Evolutionary conservation across 2,888 invertebrate species (phyloP), one percentile per base, ranked within the genome.

Genomic region (Acrobasis consociella): DNA sequence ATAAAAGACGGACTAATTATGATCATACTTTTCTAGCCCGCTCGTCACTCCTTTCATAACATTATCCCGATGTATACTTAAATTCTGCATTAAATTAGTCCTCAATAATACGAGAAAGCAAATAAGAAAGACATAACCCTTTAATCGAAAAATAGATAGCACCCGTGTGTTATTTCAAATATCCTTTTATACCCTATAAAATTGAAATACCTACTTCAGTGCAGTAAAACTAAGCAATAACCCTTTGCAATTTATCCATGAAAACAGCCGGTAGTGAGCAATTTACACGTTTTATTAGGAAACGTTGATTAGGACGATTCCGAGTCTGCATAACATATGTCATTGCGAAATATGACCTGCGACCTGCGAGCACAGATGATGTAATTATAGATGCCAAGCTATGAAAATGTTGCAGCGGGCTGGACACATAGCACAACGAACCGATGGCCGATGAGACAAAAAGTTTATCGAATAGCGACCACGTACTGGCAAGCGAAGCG

Each of bases 201-300:
- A 46, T 46, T 5, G 13, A 15, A 37, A 53, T 37, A 31, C 7
- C 31, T 37, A n/a, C 37, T 15, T 38, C 1, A 53, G 42, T 46
- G 11, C 56, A 56, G 42, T 56, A 56, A 56, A 56, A 56, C 56
- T 56, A 3, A 16, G 56, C 56, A 56, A 56, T 56, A 42, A 42
- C 16, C 42, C 7, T 39, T 39, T 7, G 17, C 56, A 15, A 17
- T 56, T 56, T 56, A 16, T 42, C 13, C 42, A 13, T n/a, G n/a
- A 56, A 22, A 42, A 17, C 42, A 3, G 42, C 8, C 22, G 11
- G 56, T 56, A 56, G 46, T 56, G 56, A 56, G 42, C 56, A 56
- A 56, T 56, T 56, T 42, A 56, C 56, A 56, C 56, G 56, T 56
- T 56, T 56, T 56, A 56, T 56, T 56, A 22, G 22, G 42, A 56